Base-by-base conservation (phyloP, 2,888 invertebrate species). In the Tineola bisselliella region DNA sequence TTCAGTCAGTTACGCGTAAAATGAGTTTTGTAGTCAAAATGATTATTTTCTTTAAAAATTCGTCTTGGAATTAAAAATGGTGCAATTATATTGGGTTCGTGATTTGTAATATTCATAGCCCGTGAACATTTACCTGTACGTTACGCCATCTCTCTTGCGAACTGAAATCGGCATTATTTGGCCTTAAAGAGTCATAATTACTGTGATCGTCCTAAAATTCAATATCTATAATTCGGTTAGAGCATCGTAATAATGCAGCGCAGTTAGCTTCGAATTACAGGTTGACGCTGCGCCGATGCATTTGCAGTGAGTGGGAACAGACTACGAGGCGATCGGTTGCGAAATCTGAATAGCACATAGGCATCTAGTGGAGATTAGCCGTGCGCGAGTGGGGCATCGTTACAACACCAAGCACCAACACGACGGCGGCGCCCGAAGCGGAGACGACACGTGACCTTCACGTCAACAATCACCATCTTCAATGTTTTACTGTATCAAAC, bases 351-450 rank as follows among this genome's bases (percentile, higher is more conserved):
- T 65, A 66, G 74, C 66, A 67, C 61, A 63, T 65, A 65, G 74
- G 77, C 79, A 82, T 80, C 82, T 77, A 77, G 79, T 76, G 76
- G 78, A 79, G 79, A 84, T 84, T 83, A 84, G 81, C 73, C 76
- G 75, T 72, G 75, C 71, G 70, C 71, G 77, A 77, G 74, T 79
- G 76, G 77, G 73, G 72, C 81, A 83, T 84, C 54, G 54, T 54
- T 54, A 54, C 54, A 54, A 54, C 54, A 54, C 54, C 33, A 18
- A 18, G 25, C 30, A 18, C 6, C 18, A 6, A 19, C 25, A 25
- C 25, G 25, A 6, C 56, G 25, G 25, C 56, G 30, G 19, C 56
- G 18, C 48, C 25, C 25, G 56, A 19, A 19, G 15, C 56, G 33
- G 33, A 58, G 58, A 58, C 58, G 58, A 15, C 17, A 30, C 58